Evolutionary conservation across 2,113 vertebrate species (phyloP), one percentile per base, ranked within the genome.

Genomic region (Numida meleagris): DNA sequence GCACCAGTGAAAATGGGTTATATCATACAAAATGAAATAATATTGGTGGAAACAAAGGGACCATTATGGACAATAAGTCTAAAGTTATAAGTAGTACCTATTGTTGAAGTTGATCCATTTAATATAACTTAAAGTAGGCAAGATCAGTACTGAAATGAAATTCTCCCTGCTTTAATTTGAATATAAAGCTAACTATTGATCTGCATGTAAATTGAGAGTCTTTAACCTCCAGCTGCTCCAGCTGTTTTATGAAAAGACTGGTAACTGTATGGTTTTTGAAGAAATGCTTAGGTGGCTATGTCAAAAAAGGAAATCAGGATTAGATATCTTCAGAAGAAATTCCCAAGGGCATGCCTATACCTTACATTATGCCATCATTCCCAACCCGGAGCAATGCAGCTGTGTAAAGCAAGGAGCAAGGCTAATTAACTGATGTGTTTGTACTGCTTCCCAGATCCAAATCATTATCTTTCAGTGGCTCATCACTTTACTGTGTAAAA

Each of bases 391-490:
- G 85, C 71, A 58, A n/a, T 62, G 48, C 82, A 93, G 85, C 88
- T 94, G 59, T 80, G 71, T 51, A 85, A 91, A 76, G 45, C 48
- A 66, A 89, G 67, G 59, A 88, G 18, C 31, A 53, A 29, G 76
- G 40, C 15, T 95, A 62, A 91, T 95, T 91, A 95, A 80, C 58
- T 73, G 55, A 10, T 2, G 4, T 77, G 71, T 85, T 95, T 96
- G 63, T 53, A 36, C 67, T 76, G 21, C 78, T 95, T 82, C 55
- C 33, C 31, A 74, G 48, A 82, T 76, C 45, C 59, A 76, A 96
- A 89, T 17, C 9, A 82, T 94, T 91, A 70, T 62, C 90, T 80
- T 93, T 95, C 78, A 85, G 14, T 25, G 62, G 36, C 1, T 0
- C 63, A 88, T 82, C 88, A 58, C 53, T 66, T 79, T 9, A 24